Conservation (phyloP, 2,113 vertebrate genomes). For the Xenopus borealis region DNA sequence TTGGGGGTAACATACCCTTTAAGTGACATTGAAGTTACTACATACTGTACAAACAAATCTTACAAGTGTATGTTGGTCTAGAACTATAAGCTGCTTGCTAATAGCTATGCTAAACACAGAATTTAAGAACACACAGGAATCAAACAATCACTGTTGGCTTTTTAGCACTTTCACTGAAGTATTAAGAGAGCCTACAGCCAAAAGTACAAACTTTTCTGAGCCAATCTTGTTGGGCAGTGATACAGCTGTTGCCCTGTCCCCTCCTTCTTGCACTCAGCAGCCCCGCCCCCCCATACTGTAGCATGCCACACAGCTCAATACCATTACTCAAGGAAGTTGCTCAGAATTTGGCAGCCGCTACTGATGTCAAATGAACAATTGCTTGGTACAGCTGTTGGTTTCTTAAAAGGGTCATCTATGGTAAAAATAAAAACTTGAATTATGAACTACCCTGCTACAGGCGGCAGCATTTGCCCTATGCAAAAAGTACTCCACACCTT, state of each 20-base stretch:
- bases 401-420: slow-evolving; percentile 30
- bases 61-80: no score
- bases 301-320: background rate
- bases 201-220: slow-evolving; percentile 20
- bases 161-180: slow-evolving; percentile 5
- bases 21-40: no score
- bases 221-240: slow-evolving; percentile 38
- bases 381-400: slow-evolving; percentile 47
- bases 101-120: no score
- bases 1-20: no score
- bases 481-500: no score
- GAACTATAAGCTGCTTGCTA: background rate
- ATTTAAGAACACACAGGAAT: slow-evolving; percentile 6
- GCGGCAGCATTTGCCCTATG: no score
- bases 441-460: no score
- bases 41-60: no score
- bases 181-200: background rate
- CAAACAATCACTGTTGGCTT: slow-evolving; percentile 9
- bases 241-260: slow-evolving; percentile 48
- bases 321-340: slow-evolving; percentile 10
- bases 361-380: slow-evolving; percentile 42
- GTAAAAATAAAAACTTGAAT: background rate
- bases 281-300: background rate
- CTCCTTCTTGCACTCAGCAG: slow-evolving; percentile 1
- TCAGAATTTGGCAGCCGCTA: slow-evolving; percentile 41